Evolutionary conservation across 1,140 invertebrate genomes (phyloP).

Genomic region (Argopecten irradians): DNA sequence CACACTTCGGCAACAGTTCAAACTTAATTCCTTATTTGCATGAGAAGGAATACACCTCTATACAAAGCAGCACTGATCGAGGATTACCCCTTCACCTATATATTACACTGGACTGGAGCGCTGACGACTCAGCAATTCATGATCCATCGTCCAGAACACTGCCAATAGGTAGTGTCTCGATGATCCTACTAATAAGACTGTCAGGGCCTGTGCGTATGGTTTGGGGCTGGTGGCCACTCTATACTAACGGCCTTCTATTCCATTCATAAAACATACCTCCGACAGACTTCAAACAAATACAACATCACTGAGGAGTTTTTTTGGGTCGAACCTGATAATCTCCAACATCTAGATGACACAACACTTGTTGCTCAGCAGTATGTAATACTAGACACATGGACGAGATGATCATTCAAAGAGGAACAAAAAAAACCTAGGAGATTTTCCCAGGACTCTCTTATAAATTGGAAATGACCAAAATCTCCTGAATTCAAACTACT

Average conservation of each 20-base stretch:
- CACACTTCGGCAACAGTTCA: constrained; percentile 20
- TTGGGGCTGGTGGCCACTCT: background rate
- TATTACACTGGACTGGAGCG: background rate
- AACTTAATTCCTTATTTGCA: constrained; percentile 23
- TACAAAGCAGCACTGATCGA: background rate
- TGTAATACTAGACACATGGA: background rate
- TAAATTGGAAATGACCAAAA: background rate
- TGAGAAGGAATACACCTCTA: background rate
- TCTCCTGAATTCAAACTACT: background rate
- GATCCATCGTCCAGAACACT: constrained; percentile 15
- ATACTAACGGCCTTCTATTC: background rate
- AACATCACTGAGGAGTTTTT: background rate
- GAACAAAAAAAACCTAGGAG: background rate
- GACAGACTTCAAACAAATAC: background rate
- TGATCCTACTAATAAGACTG: constrained; percentile 5
- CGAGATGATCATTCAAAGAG: background rate
- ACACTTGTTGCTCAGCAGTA: background rate
- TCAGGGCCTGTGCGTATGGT: background rate
- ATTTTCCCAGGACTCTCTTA: background rate
- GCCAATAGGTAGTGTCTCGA: background rate
- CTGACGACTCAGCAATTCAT: background rate
- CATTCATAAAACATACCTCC: background rate
- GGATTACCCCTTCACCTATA: constrained; percentile 9
- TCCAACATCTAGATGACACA: constrained; percentile 8
- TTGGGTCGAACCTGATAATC: constrained; percentile 12